Evolutionary conservation across 2,797 vertebrate genomes (phyloP), one percentile per base, ranked within the genome.

Genomic region (Premnoplex brunnescens): DNA sequence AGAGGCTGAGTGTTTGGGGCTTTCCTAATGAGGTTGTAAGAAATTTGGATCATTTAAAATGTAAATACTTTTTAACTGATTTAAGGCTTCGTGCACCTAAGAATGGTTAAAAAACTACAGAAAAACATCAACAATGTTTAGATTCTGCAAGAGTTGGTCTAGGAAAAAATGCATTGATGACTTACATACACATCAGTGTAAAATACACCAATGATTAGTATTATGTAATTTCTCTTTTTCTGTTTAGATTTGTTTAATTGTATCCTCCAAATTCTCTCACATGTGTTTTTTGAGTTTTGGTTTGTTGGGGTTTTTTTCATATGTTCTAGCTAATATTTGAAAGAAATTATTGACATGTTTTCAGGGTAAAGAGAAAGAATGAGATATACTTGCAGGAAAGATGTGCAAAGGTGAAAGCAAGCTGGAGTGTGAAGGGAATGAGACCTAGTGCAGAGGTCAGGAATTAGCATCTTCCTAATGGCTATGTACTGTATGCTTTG

Each of bases 41-140:
- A 93, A 91, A 72, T 60, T 18, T 81, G 49, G 74, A 41, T 15
- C 28, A 16, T 74, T 83, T 77, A 59, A 75, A 84, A 49, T 54
- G 13, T 83, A 91, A 81, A 43, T 81, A 81, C 75, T 81, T 88
- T 67, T 78, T 0, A 54, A 58, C 30, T 84, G n/a, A 37, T 48
- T 85, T 75, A 77, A 77, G 36, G 16, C 21, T 83, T 67, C 36
- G 63, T 2, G 5, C 27, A 71, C n/a, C 36, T 73, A 24, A 91
- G 54, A 77, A 68, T 3, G 3, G 24, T 51, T 77, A 60, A 91
- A 67, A 18, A 76, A 20, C 22, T 68, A 11, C 1, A 55, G 55
- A 55, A 46, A 62, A 17, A 44, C 18, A 22, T 68, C 51, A 34
- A 9, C 14, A 39, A 15, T 69, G 43, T 55, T 76, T 72, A 69